Evolutionary conservation across 2,113 vertebrate species (phyloP).

Genomic region (Pycnonotus jocosus): DNA sequence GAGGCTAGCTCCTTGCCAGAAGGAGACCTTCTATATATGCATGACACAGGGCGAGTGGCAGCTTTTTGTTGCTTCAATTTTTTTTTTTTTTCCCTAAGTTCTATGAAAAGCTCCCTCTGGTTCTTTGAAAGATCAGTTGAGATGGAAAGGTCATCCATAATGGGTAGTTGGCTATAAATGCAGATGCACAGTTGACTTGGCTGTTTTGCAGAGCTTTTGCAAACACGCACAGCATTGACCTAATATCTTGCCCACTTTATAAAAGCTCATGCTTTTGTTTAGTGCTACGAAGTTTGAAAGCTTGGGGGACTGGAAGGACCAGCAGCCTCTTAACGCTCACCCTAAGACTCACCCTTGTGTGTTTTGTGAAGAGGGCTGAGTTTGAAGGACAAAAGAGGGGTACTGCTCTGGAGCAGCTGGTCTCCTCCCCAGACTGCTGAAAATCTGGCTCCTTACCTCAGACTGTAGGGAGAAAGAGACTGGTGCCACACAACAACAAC

Average conservation of each 20-base stretch:
- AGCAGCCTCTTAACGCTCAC: not conserved
- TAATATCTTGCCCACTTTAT: not conserved
- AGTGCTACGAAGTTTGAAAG: not conserved
- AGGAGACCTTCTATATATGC: not conserved
- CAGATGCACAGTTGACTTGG: not conserved
- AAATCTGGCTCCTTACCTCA: not conserved
- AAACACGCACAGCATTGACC: not conserved
- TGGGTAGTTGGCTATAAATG: not conserved
- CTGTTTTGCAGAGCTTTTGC: not conserved
- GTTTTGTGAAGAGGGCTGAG: not conserved
- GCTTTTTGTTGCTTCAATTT: not conserved
- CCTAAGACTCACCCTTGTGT: not conserved
- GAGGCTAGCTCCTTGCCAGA: not conserved
- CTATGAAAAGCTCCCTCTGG: not conserved
- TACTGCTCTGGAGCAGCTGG: not conserved
- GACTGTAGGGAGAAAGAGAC: not conserved
- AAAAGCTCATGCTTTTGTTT: not conserved
- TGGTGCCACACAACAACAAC: not conserved
- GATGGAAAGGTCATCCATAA: slow-evolving; percentile 27
- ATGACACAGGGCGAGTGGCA: not conserved
- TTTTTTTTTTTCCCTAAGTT: not conserved
- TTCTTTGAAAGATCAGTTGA: not conserved
- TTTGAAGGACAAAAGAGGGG: not conserved
- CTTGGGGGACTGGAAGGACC: not conserved
- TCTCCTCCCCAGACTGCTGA: not conserved